Percentiles rank a stretch among this genome's conserved stretches.
These are phyloP conservation scores for Sternotherus odoratus DNA, from an alignment of 2,797 vertebrate genomes.

Conservation along the genomic window DNA sequence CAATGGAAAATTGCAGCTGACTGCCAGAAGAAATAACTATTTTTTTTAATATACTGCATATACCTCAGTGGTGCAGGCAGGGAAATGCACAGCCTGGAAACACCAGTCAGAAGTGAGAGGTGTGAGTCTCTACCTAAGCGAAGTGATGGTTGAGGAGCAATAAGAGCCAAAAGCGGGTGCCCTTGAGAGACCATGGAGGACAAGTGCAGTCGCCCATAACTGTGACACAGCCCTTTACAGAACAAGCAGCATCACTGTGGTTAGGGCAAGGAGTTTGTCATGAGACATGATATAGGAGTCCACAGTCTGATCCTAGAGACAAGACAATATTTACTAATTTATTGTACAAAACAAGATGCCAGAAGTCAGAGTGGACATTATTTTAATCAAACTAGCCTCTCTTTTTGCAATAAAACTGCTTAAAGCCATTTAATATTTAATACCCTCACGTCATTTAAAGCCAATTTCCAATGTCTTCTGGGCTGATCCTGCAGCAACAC, in stretches of 20 bases:
- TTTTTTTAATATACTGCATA: slow-evolving; percentile 49
- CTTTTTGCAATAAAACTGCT: neutral
- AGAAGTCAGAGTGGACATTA: neutral
- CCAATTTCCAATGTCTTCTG: neutral
- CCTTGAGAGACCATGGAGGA: neutral
- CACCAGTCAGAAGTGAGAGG: no score
- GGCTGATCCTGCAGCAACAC: neutral
- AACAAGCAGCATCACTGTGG: neutral
- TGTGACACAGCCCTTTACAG: neutral
- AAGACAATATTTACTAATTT: neutral
- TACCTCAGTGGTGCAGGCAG: slow-evolving; percentile 3
- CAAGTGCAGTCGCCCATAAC: neutral
- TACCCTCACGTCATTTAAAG: neutral
- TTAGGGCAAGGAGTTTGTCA: neutral
- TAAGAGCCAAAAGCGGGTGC: neutral
- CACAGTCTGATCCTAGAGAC: neutral
- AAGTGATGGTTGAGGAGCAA: neutral
- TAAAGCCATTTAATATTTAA: neutral
- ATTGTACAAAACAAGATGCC: neutral
- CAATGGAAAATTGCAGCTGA: slow-evolving; percentile 63
- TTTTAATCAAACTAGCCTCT: neutral
- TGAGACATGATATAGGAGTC: neutral
- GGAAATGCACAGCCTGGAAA: no score
- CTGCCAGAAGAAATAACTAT: slow-evolving; percentile 53
- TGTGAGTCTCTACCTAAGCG: no score